Conservation (phyloP, 2,113 vertebrate species). For the Meriones unguiculatus region DNA sequence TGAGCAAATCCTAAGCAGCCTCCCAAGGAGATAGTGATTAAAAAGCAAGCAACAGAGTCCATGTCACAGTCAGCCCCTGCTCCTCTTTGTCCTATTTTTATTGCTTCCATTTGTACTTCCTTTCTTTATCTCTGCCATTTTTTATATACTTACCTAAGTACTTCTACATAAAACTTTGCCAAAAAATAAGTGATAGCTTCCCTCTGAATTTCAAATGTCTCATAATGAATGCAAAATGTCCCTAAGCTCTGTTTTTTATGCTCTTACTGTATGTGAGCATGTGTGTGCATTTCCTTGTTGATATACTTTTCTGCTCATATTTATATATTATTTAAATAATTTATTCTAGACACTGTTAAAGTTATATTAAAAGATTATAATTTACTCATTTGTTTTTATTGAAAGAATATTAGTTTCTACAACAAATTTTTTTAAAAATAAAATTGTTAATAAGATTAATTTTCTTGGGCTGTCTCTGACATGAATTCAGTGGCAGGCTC, state of each 20-base stretch:
- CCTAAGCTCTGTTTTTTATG: neutral
- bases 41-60: too few relatives aligned
- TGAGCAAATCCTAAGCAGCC: too few relatives aligned
- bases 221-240: neutral
- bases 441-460: neutral
- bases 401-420: neutral
- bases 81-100: neutral
- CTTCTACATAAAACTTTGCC: neutral
- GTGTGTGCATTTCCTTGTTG: neutral
- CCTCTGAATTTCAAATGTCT: neutral
- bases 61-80: too few relatives aligned
- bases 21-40: too few relatives aligned
- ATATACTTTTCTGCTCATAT: neutral
- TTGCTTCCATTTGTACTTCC: neutral
- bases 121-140: neutral
- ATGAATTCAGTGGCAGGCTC: too few relatives aligned
- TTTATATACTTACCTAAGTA: neutral
- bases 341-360: neutral
- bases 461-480: neutral
- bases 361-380: neutral
- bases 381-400: neutral
- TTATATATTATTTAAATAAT: neutral
- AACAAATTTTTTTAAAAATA: neutral
- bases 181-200: neutral
- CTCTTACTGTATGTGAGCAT: neutral